Conservation (phyloP, 2,888 invertebrate species). For the Rambutsinella grinnellia region DNA sequence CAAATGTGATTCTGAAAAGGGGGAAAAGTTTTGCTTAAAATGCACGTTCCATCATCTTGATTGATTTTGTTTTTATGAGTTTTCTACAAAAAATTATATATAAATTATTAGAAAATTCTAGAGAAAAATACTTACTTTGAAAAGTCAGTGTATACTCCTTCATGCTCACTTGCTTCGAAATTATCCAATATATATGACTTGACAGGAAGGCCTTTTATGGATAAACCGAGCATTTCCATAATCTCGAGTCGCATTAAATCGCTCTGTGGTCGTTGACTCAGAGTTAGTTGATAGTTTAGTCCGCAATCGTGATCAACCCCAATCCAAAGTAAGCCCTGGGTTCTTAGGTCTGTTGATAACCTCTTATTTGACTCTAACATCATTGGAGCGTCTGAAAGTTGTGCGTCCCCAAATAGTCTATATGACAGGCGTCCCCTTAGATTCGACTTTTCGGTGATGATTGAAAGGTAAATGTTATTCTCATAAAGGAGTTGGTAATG, state of each 20-base stretch:
- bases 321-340: constrained; percentile 65
- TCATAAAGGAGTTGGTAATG: constrained; percentile 86
- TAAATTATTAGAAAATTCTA: not conserved
- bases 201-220: constrained; percentile 65
- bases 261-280: constrained; percentile 65
- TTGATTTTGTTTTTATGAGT: too few species aligned
- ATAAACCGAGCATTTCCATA: constrained; percentile 65
- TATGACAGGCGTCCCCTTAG: constrained; percentile 82
- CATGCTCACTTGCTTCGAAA: constrained; percentile 65
- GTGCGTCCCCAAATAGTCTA: constrained; percentile 78
- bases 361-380: constrained; percentile 60
- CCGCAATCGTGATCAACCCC: constrained; percentile 64
- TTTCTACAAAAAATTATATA: not conserved
- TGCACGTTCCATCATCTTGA: constrained; percentile 16
- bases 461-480: constrained; percentile 84
- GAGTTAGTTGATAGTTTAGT: constrained; percentile 65
- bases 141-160: constrained; percentile 64
- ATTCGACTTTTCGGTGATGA: constrained; percentile 74
- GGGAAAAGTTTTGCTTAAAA: constrained; percentile 3
- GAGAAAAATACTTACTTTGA: constrained; percentile 59
- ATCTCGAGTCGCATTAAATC: constrained; percentile 65
- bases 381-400: constrained; percentile 66
- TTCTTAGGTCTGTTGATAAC: constrained; percentile 51
- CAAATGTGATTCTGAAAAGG: constrained; percentile 60
- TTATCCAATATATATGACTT: constrained; percentile 62